Percentiles rank a stretch among this genome's conserved stretches.
Evolutionary conservation across 2,113 vertebrate genomes (phyloP).

Genomic region (Oncorhynchus clarkii): DNA sequence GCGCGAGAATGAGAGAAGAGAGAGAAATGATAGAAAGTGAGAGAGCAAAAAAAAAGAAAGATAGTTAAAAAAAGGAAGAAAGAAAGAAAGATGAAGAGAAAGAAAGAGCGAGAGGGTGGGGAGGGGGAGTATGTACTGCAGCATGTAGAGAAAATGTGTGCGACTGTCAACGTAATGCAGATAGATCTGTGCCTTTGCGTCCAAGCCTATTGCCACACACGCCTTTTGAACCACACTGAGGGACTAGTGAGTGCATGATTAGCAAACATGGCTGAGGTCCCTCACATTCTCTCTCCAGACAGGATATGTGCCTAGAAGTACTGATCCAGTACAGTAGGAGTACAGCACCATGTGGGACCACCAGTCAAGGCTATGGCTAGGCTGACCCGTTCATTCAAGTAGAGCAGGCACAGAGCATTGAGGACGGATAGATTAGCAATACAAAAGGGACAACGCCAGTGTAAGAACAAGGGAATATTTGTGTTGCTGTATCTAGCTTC

Average conservation of each 20-base stretch:
- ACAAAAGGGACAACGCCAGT: background rate
- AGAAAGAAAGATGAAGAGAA: background rate
- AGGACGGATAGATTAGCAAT: background rate
- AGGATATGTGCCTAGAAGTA: too few relatives aligned
- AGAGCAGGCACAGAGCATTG: background rate
- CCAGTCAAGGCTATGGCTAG: background rate
- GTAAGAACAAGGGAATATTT: background rate
- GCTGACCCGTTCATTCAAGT: background rate
- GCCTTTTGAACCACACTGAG: background rate
- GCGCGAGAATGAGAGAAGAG: slow-evolving; percentile 51
- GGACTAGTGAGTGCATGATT: background rate
- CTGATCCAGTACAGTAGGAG: too few relatives aligned
- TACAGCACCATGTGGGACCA: background rate
- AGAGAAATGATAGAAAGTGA: slow-evolving; percentile 67
- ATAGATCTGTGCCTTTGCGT: background rate
- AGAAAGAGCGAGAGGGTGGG: background rate
- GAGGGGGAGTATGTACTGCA: background rate
- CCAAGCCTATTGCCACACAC: too few relatives aligned
- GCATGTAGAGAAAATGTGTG: background rate
- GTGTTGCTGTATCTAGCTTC: background rate
- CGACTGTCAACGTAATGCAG: background rate
- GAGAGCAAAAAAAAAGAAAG: background rate
- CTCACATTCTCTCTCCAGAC: too few relatives aligned
- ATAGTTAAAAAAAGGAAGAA: background rate
- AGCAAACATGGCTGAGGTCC: background rate